phyloP scores from a whole-genome alignment of 1,140 invertebrate species.

The Carposina sasakii region DNA sequence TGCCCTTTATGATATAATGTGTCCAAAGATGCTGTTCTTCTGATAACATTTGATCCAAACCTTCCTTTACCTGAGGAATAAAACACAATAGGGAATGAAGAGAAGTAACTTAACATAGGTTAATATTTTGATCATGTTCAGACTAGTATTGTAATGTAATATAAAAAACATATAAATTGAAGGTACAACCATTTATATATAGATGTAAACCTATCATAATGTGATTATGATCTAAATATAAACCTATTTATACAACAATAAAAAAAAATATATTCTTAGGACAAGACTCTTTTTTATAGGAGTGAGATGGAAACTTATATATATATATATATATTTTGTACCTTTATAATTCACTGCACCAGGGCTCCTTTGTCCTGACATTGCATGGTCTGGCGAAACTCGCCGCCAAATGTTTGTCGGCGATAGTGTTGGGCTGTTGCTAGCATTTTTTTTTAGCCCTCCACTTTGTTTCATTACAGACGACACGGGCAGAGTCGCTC shows the following conservation, averaged over 20 bases:
- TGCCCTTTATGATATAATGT: slow-evolving; percentile 84
- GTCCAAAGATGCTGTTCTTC: slow-evolving; percentile 83
- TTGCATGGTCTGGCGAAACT: slow-evolving; percentile 78
- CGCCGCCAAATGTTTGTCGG: slow-evolving; percentile 77
- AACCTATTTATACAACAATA: too few species aligned
- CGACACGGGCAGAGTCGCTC: slow-evolving; percentile 81
- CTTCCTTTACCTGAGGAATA: slow-evolving; percentile 75
- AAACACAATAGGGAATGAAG: too few species aligned
- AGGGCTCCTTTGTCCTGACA: slow-evolving; percentile 80
- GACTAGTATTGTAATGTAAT: neutral
- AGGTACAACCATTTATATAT: too few species aligned
- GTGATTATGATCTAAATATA: too few species aligned
- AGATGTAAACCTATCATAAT: too few species aligned
- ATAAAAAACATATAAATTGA: neutral
- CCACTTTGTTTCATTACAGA: slow-evolving; percentile 78
- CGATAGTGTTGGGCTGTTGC: slow-evolving; percentile 77
- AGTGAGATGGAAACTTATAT: too few species aligned
- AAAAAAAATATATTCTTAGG: too few species aligned
- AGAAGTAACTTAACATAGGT: neutral
- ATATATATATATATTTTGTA: too few species aligned
- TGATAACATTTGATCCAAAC: slow-evolving; percentile 76
- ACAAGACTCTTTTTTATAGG: too few species aligned
- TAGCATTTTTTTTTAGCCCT: slow-evolving; percentile 74
- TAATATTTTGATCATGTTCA: neutral
- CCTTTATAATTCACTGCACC: slow-evolving; percentile 82